Base-by-base conservation (phyloP, 2,888 invertebrate species). In the Acronicta leporina region DNA sequence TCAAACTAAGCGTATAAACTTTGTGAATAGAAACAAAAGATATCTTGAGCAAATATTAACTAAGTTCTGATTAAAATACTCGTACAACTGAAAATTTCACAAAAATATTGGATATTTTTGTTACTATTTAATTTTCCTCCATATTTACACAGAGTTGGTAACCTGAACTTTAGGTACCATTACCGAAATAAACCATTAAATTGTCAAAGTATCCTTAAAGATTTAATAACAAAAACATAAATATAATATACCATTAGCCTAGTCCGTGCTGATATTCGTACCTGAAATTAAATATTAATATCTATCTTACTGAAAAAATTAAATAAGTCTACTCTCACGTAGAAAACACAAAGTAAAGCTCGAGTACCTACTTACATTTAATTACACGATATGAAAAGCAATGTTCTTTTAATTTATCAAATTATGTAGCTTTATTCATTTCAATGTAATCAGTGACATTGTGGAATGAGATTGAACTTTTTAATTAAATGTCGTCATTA, bases 401-500 rank as follows among this genome's bases (percentile, higher is more conserved):
- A 25, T 48, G n/a, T 38, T 33, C 41, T 52, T 27, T 72, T 42
- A 71, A 67, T 67, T 65, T 71, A 71, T 67, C 41, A 66, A 51
- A 57, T 48, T 41, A 41, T 38, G 49, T n/a, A 35, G 35, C 44
- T 43, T 43, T 40, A 70, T 55, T 70, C 41, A 56, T 70, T 65
- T 48, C 35, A 65, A 71, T 71, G 42, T 42, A 66, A 57, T 51
- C 43, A 48, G 15, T 45, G 66, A 45, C 58, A 50, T 41, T 56
- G 33, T 44, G 25, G 16, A 50, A 30, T 48, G 25, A 56, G 16
- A 42, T 16, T 70, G 50, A 40, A 52, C 14, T 51, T 33, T 50
- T 47, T 9, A 30, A 48, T 48, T 65, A 54, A 40, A 69, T 48
- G 25, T 20, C 7, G 38, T n/a, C n/a, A 38, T 38, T 2, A 5